Conservation (phyloP, 2,888 invertebrate species). For the Phyllotreta cruciferae region DNA sequence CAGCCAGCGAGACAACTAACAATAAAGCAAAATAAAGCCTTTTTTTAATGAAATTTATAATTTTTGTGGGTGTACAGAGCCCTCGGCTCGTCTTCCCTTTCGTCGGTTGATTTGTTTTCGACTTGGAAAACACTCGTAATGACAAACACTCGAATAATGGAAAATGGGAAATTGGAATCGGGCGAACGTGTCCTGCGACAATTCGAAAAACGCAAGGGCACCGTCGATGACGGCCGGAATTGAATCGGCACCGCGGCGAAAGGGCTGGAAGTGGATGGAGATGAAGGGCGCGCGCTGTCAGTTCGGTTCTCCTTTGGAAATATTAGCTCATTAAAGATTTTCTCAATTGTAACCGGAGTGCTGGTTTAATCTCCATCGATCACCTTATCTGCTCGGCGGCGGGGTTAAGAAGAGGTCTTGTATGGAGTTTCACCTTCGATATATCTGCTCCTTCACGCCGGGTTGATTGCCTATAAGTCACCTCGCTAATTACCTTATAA, state of each 20-base stretch:
- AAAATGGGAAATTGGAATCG: conserved; percentile 39
- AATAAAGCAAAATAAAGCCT: too few species aligned
- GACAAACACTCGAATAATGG: conserved; percentile 40
- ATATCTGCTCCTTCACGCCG: conserved; percentile 36
- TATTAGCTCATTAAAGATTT: too few species aligned
- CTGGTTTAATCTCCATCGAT: conserved; percentile 38
- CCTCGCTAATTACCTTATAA: conserved; percentile 44
- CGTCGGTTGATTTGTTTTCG: conserved; percentile 48
- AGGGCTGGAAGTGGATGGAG: conserved; percentile 7
- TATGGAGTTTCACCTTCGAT: conserved; percentile 40
- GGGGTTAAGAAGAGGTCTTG: conserved; percentile 38
- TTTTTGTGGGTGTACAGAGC: conserved; percentile 23
- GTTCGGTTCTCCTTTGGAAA: too few species aligned
- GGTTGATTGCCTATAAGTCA: conserved; percentile 42
- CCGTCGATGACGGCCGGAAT: conserved; percentile 28
- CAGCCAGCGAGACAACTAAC: too few species aligned
- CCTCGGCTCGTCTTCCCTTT: conserved; percentile 32
- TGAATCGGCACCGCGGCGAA: conserved; percentile 26
- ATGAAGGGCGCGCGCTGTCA: too few species aligned
- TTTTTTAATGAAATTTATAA: too few species aligned
- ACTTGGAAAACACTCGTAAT: conserved; percentile 44
- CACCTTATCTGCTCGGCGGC: conserved; percentile 35
- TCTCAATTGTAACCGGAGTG: too few species aligned
- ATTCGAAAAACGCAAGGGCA: conserved; percentile 27
- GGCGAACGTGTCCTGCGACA: conserved; percentile 28